A percentile compares a stretch with the other conserved stretches of the same genome.
Conservation (phyloP, 1,140 invertebrate genomes). For the Brachionus koreanus region DNA sequence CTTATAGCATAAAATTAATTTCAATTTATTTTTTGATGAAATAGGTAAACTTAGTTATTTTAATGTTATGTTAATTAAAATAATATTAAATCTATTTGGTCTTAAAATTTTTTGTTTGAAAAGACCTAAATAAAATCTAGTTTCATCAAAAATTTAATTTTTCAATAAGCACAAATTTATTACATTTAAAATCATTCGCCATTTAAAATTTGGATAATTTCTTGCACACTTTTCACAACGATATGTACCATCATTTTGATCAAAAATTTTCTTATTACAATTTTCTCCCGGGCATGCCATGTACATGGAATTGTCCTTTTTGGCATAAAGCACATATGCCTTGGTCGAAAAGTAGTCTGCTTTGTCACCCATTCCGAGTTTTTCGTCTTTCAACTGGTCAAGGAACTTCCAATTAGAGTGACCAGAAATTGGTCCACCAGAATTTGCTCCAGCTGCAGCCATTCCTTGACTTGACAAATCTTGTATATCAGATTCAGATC, state of each 20-base stretch:
- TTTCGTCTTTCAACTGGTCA: conserved; percentile 67
- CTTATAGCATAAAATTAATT: too few relatives aligned
- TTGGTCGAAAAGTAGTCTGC: conserved; percentile 73
- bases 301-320: conserved; percentile 77
- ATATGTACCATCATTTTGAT: conserved; percentile 78
- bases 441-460: conserved; percentile 43
- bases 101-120: too few relatives aligned
- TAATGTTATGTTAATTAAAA: too few relatives aligned
- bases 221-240: conserved; percentile 89
- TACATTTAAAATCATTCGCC: conserved; percentile 74
- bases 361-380: conserved; percentile 63
- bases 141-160: neutral
- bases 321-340: conserved; percentile 68
- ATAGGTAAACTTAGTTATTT: too few relatives aligned
- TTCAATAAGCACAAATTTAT: conserved; percentile 55
- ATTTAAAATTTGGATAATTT: conserved; percentile 78
- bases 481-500: conserved; percentile 54
- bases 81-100: conserved; percentile 22
- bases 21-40: too few relatives aligned
- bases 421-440: conserved; percentile 46
- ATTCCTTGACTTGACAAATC: conserved; percentile 45
- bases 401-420: conserved; percentile 65
- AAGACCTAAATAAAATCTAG: too few relatives aligned
- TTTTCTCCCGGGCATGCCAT: conserved; percentile 70
- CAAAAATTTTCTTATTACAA: conserved; percentile 88